These are phyloP conservation scores for Elephantulus edwardii DNA, from an alignment of 2,113 vertebrate species.

Conservation along the genomic window DNA sequence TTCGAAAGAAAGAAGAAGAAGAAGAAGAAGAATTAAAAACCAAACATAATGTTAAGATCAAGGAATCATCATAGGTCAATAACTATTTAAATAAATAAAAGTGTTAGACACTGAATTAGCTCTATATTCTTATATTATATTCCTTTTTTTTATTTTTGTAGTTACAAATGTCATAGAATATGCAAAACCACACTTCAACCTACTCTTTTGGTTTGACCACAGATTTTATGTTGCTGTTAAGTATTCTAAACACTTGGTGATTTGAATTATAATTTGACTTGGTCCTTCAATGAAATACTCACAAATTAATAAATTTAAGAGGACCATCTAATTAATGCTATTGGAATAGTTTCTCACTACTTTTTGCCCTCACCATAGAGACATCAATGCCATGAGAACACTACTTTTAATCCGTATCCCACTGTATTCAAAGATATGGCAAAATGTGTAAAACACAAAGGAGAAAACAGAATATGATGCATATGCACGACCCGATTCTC, in stretches of 20 bases:
- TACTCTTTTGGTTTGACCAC: constrained; percentile 71
- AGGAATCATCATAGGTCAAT: constrained; percentile 70
- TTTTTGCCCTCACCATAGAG: constrained; percentile 53
- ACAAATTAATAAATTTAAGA: constrained; percentile 65
- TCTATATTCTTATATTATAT: constrained; percentile 79
- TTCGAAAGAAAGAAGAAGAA: constrained; percentile 67
- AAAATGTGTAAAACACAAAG: constrained; percentile 63
- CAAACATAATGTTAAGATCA: constrained; percentile 77
- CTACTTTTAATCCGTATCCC: constrained; percentile 69
- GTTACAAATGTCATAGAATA: constrained; percentile 73
- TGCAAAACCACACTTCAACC: constrained; percentile 70
- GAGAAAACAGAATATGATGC: constrained; percentile 65
- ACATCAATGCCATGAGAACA: constrained; percentile 59
- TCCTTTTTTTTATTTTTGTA: constrained; percentile 70
- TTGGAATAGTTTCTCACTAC: constrained; percentile 35
- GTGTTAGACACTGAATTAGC: constrained; percentile 78
- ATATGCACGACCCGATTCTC: constrained; percentile 59
- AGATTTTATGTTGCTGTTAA: constrained; percentile 64
- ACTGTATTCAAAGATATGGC: constrained; percentile 62
- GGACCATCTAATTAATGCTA: constrained; percentile 55
- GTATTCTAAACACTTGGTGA: constrained; percentile 63
- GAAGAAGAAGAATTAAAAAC: constrained; percentile 56
- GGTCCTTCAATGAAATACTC: constrained; percentile 69
- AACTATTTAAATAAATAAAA: constrained; percentile 83
- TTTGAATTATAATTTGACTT: constrained; percentile 71